These are phyloP conservation scores for Sapayoa aenigma DNA, from an alignment of 2,113 vertebrate species.

Conservation along the genomic window DNA sequence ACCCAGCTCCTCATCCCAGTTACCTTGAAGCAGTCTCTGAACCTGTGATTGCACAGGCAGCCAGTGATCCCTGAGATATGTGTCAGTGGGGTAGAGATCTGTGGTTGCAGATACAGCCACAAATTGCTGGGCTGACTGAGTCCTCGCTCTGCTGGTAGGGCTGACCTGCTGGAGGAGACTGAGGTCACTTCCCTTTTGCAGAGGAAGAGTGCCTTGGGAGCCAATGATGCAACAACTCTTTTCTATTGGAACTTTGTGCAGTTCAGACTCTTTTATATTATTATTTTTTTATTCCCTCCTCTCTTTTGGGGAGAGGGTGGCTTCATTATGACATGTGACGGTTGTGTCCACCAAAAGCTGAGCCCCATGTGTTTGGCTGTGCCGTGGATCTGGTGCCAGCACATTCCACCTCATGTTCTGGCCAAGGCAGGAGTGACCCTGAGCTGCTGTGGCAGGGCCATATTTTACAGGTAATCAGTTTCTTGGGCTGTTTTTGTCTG, in stretches of 20 bases:
- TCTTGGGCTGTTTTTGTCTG: not conserved
- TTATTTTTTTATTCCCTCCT: no score
- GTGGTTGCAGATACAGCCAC: not conserved
- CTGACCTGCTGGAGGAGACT: not conserved
- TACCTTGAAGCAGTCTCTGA: accelerated
- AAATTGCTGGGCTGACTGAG: not conserved
- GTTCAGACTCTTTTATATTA: not conserved
- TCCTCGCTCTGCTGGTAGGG: not conserved
- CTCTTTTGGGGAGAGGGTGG: not conserved
- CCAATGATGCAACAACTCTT: not conserved
- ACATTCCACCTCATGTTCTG: not conserved
- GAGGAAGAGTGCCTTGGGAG: not conserved
- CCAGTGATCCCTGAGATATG: not conserved
- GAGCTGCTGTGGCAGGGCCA: not conserved
- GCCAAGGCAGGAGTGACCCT: not conserved
- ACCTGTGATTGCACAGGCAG: not conserved
- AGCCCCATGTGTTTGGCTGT: not conserved
- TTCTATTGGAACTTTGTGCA: not conserved
- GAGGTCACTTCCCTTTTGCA: not conserved
- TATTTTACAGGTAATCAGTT: accelerated
- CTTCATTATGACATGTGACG: accelerated
- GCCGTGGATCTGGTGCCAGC: not conserved
- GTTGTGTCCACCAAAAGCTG: not conserved
- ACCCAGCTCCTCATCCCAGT: accelerated
- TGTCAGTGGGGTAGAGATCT: not conserved